A percentile compares a stretch with the other conserved stretches of the same genome.
Evolutionary conservation across 2,797 vertebrate species (phyloP).

Genomic region (Melanotaenia parkinsoni): DNA sequence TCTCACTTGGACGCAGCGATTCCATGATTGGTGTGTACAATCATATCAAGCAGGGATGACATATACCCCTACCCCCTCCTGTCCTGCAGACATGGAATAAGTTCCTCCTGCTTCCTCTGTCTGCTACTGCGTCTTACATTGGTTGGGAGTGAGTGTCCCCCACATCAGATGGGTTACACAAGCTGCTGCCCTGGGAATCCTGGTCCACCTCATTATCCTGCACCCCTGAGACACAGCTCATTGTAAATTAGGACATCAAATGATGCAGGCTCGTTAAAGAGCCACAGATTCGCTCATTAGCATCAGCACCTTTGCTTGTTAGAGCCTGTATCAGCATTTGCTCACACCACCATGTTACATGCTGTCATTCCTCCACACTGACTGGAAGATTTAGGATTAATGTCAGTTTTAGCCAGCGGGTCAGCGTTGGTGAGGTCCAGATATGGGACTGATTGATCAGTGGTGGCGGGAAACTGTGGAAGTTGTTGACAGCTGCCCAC

Average conservation of each 20-base stretch:
- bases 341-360: constrained; percentile 53
- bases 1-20: constrained; percentile 77
- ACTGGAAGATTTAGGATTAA: constrained; percentile 76
- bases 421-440: constrained; percentile 60
- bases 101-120: constrained; percentile 53
- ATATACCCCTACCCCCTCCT: constrained; percentile 50
- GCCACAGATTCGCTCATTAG: constrained; percentile 77
- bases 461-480: constrained; percentile 66
- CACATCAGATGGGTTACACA: constrained; percentile 77
- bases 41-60: constrained; percentile 72
- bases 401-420: constrained; percentile 73
- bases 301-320: constrained; percentile 78
- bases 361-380: constrained; percentile 62
- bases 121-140: constrained; percentile 35
- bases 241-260: constrained; percentile 78
- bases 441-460: constrained; percentile 66
- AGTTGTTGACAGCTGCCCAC: constrained; percentile 73
- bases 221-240: constrained; percentile 75
- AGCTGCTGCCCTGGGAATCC: constrained; percentile 77
- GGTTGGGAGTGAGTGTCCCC: constrained; percentile 51
- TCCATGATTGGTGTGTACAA: constrained; percentile 78
- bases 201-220: constrained; percentile 77
- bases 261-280: constrained; percentile 71
- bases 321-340: constrained; percentile 61
- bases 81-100: constrained; percentile 53